Base-by-base conservation (phyloP, 2,797 vertebrate species). In the Catharus ustulatus region DNA sequence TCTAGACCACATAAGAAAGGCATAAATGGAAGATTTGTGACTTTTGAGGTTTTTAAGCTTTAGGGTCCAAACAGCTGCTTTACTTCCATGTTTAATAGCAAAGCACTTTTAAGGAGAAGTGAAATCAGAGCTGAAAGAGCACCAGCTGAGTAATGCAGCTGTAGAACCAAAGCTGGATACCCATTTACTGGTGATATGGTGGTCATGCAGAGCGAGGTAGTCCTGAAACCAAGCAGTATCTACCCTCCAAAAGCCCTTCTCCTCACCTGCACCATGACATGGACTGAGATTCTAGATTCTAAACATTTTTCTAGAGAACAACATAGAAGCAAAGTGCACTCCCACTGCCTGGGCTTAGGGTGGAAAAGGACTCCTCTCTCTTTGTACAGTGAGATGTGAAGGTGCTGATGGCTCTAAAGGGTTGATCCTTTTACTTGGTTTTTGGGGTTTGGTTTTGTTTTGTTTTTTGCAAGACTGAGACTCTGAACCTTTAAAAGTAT, bases 1-100 rank as follows among this genome's bases (percentile, higher is more conserved):
- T 97, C 95, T 97, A 84, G 87, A 91, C 95, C 94, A 93, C 93
- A 94, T 79, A 83, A 94, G 61, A 95, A 85, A 89, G 42, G 49
- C 52, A 87, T 88, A 90, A 95, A 90, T 87, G 46, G 81, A 95
- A 92, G 81, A 92, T 91, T 48, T 93, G 87, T 89, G 61, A 74
- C 74, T 92, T 68, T 49, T 87, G 67, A 93, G 83, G 84, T 89
- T 95, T 95, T 89, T 51, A 59, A 78, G 55, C 84, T 79, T 73
- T 68, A 67, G 72, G 64, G 38, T 79, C 92, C 68, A 71, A 95
- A 80, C 0, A 5, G 68, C 84, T 92, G 72, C 72, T 87, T 75
- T 82, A 42, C 86, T 84, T 93, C 57, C 52, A 79, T 16, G 38
- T 87, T 89, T 83, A 89, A 92, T 49, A 82, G 64, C 54, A 88